phyloP scores from a whole-genome alignment of 2,113 vertebrate genomes.

The Tupaia tana region DNA sequence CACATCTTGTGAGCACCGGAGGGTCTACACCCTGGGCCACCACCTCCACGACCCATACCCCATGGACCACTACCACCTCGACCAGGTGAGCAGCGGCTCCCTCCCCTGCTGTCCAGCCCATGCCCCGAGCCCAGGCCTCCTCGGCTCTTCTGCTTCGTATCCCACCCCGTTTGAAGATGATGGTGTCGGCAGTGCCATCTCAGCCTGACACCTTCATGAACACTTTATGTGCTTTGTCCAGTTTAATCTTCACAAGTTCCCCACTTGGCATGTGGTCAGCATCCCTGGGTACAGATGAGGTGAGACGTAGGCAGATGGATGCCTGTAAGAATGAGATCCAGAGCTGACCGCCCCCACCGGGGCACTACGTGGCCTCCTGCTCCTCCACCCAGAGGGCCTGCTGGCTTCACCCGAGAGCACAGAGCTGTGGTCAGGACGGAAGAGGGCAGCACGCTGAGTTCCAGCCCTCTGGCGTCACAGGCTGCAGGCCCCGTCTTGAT shows the following conservation, averaged over 20 bases:
- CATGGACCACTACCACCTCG: conserved; percentile 93
- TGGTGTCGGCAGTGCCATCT: not conserved
- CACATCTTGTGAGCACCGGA: conserved; percentile 92
- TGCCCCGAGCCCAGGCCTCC: too few species aligned
- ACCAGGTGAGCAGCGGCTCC: conserved; percentile 90
- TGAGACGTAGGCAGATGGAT: not conserved
- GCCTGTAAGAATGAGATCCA: not conserved
- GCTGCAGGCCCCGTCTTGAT: conserved; percentile 37
- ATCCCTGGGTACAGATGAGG: not conserved
- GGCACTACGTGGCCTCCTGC: rapidly evolving
- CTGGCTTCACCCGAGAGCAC: not conserved
- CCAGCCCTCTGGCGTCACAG: rapidly evolving
- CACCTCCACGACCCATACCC: conserved; percentile 92
- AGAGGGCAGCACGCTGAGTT: not conserved
- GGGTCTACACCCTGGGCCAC: conserved; percentile 93
- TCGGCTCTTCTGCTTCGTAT: rapidly evolving
- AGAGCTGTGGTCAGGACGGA: not conserved
- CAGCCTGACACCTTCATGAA: not conserved
- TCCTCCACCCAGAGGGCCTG: not conserved
- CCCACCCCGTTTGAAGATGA: rapidly evolving
- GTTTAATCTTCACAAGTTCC: not conserved
- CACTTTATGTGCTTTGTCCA: not conserved
- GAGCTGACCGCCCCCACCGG: not conserved
- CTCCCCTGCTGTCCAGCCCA: not conserved
- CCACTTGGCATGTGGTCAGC: not conserved